Percentiles rank a stretch among this genome's conserved stretches.
phyloP scores from a whole-genome alignment of 2,797 vertebrate genomes.

The Myripristis murdjan region DNA sequence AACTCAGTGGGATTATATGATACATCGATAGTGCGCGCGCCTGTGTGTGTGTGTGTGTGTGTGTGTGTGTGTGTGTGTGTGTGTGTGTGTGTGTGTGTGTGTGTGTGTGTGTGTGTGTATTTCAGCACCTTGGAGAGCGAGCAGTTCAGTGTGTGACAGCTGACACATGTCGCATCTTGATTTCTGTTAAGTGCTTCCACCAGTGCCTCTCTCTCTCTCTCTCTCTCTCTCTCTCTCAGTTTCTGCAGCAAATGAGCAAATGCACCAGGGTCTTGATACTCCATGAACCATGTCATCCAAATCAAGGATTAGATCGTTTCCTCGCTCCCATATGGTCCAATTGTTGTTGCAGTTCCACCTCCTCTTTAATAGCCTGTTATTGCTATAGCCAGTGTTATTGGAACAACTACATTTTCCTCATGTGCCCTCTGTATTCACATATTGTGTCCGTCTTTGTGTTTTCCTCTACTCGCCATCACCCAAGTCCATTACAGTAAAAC shows the following conservation, averaged over 20 bases:
- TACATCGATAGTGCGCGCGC: neutral
- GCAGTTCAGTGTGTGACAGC: slow-evolving; percentile 22
- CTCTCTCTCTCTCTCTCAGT: neutral
- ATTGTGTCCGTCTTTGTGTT: no score
- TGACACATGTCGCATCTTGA: slow-evolving; percentile 42
- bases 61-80: neutral
- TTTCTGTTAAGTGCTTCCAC: slow-evolving; percentile 31
- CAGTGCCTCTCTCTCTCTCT: slow-evolving; percentile 20
- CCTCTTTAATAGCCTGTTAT: no score
- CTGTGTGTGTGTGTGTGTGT: neutral
- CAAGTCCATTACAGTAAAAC: no score
- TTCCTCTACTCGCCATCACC: no score
- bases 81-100: no score
- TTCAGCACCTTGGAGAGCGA: slow-evolving; percentile 74
- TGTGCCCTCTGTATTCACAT: no score
- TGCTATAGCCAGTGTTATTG: no score
- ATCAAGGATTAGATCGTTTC: slow-evolving; percentile 26
- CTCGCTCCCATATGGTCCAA: slow-evolving; percentile 9
- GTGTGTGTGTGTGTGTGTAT: neutral
- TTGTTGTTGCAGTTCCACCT: no score
- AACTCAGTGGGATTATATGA: neutral
- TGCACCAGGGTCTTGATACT: slow-evolving; percentile 40
- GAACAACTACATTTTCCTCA: no score
- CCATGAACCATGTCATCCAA: slow-evolving; percentile 43
- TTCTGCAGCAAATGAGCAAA: slow-evolving; percentile 31